Evolutionary conservation across 2,888 invertebrate species (phyloP).

Genomic region (Scrobipalpa atriplicella): DNA sequence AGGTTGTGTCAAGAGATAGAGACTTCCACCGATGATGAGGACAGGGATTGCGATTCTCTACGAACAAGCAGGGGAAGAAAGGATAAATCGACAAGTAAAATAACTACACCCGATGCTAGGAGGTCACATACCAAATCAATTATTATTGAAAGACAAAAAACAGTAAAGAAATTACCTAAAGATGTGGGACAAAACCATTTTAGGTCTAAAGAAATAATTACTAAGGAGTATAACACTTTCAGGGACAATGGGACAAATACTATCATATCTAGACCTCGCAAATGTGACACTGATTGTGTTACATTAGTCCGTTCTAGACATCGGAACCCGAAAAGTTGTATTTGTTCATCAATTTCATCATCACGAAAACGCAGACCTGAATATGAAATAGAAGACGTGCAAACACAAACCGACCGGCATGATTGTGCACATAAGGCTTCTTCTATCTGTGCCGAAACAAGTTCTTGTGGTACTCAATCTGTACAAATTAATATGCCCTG

Average conservation of each 20-base stretch:
- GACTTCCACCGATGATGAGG: slow-evolving; percentile 1
- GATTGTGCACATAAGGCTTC: slow-evolving; percentile 43
- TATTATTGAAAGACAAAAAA: slow-evolving; percentile 50
- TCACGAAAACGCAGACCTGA: background rate
- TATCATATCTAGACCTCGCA: background rate
- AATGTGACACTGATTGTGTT: slow-evolving; percentile 6
- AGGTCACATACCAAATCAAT: slow-evolving; percentile 37
- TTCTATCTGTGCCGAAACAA: slow-evolving; percentile 42
- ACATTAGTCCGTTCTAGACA: background rate
- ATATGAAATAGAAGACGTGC: background rate
- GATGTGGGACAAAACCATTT: slow-evolving; percentile 39
- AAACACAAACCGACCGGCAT: background rate
- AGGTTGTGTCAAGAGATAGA: slow-evolving; percentile 55
- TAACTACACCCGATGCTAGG: background rate
- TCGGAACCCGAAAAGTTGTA: background rate
- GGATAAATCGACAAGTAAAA: background rate
- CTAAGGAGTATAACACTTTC: slow-evolving; percentile 36
- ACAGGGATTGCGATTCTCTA: background rate
- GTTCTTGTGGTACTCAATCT: slow-evolving; percentile 51
- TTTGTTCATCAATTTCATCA: slow-evolving; percentile 2
- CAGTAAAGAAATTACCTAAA: slow-evolving; percentile 44
- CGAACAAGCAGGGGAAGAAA: background rate
- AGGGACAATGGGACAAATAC: background rate
- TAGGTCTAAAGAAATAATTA: slow-evolving; percentile 47
- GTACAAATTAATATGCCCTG: slow-evolving; percentile 30